Evolutionary conservation across 2,797 vertebrate species (phyloP), one percentile per base, ranked within the genome.

Genomic region (Ambastaia sidthimunki): DNA sequence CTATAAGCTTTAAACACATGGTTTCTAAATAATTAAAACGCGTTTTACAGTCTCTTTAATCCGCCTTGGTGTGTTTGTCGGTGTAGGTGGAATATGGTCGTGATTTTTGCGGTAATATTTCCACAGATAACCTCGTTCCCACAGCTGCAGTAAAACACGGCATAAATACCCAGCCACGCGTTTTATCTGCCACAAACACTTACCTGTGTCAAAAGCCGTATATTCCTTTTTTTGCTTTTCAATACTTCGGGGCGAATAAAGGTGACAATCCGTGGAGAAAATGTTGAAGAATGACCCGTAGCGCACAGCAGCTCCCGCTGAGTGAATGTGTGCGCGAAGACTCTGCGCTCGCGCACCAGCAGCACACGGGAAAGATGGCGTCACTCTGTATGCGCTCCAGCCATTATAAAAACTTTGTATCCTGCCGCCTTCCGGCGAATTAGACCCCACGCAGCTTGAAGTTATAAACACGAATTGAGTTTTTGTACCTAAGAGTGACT

Each of bases 281-380:
- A 34, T 16, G 79, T 78, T 73, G 34, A 37, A 48, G 78, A 81
- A 67, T 34, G 63, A 86, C 74, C 80, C 63, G 65, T 76, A 67
- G 34, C 76, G 71, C 67, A 47, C 80, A 31, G 75, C 82, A 77
- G 78, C 83, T 80, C 85, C 83, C 74, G 72, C 23, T 59, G 78
- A 67, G 54, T 54, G 74, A 57, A 63, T 63, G 73, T 12, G 28
- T 52, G 63, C 66, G 37, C 65, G 37, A 62, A 21, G 66, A 73
- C 28, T 70, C 69, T 44, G 34, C 80, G 55, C 76, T 81, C 79
- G 12, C 48, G 63, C 66, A 69, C 57, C 78, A 81, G 82, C 84
- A 88, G 75, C 86, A 88, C 84, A 90, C 90, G 89, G 73, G 90
- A 93, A 95, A 95, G 93, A 95, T 95, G 95, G 95, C 95, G 95